Percentiles rank a stretch among this genome's conserved stretches.
phyloP scores from a whole-genome alignment of 2,113 vertebrate species.

The Lanius ludovicianus region DNA sequence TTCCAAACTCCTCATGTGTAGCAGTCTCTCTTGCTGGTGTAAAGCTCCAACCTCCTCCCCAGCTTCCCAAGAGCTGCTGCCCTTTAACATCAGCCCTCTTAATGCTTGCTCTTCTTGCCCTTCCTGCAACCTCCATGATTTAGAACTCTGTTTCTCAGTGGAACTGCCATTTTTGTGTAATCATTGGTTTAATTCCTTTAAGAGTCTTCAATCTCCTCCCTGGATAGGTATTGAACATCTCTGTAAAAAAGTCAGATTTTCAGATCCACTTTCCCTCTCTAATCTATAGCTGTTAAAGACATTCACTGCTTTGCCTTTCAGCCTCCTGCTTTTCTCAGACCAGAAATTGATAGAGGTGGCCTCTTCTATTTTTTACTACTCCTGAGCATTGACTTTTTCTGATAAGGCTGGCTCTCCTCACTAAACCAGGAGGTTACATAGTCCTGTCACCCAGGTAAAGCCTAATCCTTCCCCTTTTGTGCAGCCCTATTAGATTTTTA shows the following conservation, averaged over 20 bases:
- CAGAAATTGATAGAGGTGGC: slow-evolving; percentile 50
- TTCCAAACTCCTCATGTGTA: background rate
- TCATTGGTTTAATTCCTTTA: slow-evolving; percentile 57
- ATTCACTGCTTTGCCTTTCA: slow-evolving; percentile 34
- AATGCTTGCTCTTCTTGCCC: background rate
- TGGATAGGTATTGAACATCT: slow-evolving; percentile 47
- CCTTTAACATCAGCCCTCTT: background rate
- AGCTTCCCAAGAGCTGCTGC: background rate
- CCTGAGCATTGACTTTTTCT: slow-evolving; percentile 25
- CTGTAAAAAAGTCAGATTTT: slow-evolving; percentile 54
- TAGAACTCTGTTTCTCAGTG: slow-evolving; percentile 16
- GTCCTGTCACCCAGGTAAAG: background rate
- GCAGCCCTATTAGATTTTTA: background rate
- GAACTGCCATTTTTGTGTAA: slow-evolving; percentile 47
- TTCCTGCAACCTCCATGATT: background rate
- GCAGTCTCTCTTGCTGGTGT: background rate
- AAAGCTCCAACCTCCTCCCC: background rate
- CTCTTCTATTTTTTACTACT: slow-evolving; percentile 40
- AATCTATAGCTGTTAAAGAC: slow-evolving; percentile 55
- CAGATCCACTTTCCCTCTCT: slow-evolving; percentile 57
- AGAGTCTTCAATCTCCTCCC: slow-evolving; percentile 22
- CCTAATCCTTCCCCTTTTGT: background rate
- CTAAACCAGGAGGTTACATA: background rate
- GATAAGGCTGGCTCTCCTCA: background rate
- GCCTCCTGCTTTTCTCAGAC: background rate